A percentile compares a stretch with the other conserved stretches of the same genome.
Conservation (phyloP, 2,888 invertebrate species). For the Brenthis ino region DNA sequence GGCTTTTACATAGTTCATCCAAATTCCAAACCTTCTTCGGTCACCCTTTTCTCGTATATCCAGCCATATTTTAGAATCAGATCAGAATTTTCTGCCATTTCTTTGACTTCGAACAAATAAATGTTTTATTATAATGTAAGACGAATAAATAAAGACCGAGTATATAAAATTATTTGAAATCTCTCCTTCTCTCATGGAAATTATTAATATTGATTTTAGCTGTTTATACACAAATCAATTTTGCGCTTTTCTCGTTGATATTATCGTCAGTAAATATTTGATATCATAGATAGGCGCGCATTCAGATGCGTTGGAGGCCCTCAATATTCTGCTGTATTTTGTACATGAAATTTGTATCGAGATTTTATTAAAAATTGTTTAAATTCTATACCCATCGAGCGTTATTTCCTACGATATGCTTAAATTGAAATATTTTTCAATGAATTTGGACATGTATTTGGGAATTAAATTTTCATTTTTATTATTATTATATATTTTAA, state of each 20-base stretch:
- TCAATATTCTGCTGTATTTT: slow-evolving; percentile 37
- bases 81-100: no score
- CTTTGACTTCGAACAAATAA: no score
- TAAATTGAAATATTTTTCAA: slow-evolving; percentile 10
- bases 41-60: no score
- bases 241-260: slow-evolving; percentile 12
- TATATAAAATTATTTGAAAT: no score
- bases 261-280: slow-evolving; percentile 37
- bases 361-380: slow-evolving; percentile 35
- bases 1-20: no score
- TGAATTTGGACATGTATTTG: neutral
- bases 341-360: slow-evolving; percentile 25
- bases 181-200: neutral
- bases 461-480: neutral
- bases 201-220: slow-evolving; percentile 11
- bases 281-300: slow-evolving; percentile 28
- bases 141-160: no score
- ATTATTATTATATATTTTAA: no score
- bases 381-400: slow-evolving; percentile 15
- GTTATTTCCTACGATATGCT: slow-evolving; percentile 7
- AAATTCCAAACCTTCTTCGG: no score
- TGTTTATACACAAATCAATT: slow-evolving; percentile 31
- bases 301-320: slow-evolving; percentile 34
- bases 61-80: no score
- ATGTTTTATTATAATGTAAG: no score